Conservation (phyloP, 1,140 invertebrate species). For the Augochlora pura region DNA sequence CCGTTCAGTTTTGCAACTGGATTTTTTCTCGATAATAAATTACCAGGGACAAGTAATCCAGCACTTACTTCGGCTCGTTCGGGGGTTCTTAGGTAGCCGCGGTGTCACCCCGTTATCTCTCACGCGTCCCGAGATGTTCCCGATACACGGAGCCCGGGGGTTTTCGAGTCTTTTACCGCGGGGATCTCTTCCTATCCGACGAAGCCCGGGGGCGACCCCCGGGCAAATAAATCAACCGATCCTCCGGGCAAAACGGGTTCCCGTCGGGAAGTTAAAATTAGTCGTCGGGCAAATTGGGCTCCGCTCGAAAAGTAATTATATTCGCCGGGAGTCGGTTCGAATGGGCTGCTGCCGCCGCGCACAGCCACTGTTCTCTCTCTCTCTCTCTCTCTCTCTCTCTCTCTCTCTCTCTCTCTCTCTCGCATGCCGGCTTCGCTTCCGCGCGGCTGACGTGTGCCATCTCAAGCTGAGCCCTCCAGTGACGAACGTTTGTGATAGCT, state of each 20-base stretch:
- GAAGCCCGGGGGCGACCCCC: not conserved
- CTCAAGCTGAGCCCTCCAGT: not conserved
- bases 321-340: not conserved
- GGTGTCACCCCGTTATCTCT: conserved; percentile 38
- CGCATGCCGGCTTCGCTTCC: no score
- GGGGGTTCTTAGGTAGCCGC: conserved; percentile 26
- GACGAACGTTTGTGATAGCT: not conserved
- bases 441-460: not conserved
- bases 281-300: conserved; percentile 30
- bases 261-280: conserved; percentile 43
- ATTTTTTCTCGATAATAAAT: conserved; percentile 29
- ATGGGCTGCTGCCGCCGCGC: not conserved
- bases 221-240: conserved; percentile 36
- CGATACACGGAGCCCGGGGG: not conserved
- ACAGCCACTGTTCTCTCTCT: no score
- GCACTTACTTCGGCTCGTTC: conserved; percentile 24
- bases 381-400: no score
- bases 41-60: conserved; percentile 9
- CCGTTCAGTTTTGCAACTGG: not conserved
- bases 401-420: no score
- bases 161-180: conserved; percentile 31
- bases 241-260: conserved; percentile 21
- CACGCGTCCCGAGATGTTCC: not conserved
- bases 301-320: conserved; percentile 38
- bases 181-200: conserved; percentile 3